Base-by-base conservation (phyloP, 2,888 invertebrate species). In the Germaria angustata region DNA sequence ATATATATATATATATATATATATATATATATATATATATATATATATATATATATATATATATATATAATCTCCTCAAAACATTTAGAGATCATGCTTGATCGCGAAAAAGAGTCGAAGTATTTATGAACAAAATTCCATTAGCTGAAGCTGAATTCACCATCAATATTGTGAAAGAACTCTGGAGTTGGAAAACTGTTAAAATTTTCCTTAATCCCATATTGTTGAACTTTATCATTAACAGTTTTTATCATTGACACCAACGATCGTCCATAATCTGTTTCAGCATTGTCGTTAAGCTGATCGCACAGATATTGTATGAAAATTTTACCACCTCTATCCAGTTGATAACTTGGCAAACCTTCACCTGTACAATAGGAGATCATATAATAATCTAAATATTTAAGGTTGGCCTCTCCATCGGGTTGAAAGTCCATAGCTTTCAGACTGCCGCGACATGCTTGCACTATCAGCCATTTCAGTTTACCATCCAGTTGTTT, bases 91-190 rank as follows among this genome's bases (percentile, higher is more conserved):
- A n/a, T n/a, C n/a, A n/a, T n/a, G n/a, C n/a, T n/a, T n/a, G n/a
- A n/a, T n/a, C n/a, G n/a, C n/a, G n/a, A n/a, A n/a, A n/a, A n/a
- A n/a, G n/a, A n/a, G n/a, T 41, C 7, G 15, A 2, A 41, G 41
- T 17, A 15, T 15, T 17, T 20, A 20, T n/a, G 4, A 20, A 49
- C 6, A 11, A 34, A 9, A 17, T 1, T 20, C 34, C 4, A 5
- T 9, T 11, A 55, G 34, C 11, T 39, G 11, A 39, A 59, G 1
- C 17, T 20, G 17, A 17, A 11, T 2, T 55, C 55, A 17, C 79
- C 79, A 63, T 71, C 77, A 79, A 81, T 63, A 81, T 84, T 86
- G 68, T 84, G 46, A 22, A n/a, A 32, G 13, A n/a, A 46, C 8
- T 59, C 55, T 13, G 79, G 66, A 13, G 8, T 17, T 28, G 65